These are phyloP conservation scores for pig (Sus scrofa) DNA, from an alignment of 2,113 vertebrate species.

Conservation along the genomic window T2T-Sscrofa CM000818.6:81095001-81095500, in stretches of 20 bases:
- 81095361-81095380: conserved; percentile 5
- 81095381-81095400: neutral
- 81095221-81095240: neutral
- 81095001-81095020: neutral
- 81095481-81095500: neutral
- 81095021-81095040: neutral
- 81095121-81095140: neutral
- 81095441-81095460: neutral
- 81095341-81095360: neutral
- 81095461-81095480: neutral
- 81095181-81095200: neutral
- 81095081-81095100: neutral
- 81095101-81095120: neutral
- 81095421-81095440: neutral
- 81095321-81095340: neutral
- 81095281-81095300: neutral
- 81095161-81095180: neutral
- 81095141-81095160: neutral
- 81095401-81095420: neutral
- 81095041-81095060: neutral
- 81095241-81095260: neutral
- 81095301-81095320: neutral
- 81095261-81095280: neutral
- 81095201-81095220: neutral
- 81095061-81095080: neutral